A percentile compares a stretch with the other conserved stretches of the same genome.
Evolutionary conservation across 2,888 invertebrate genomes (phyloP).

Genomic region (Archaeoteleia sp.): DNA sequence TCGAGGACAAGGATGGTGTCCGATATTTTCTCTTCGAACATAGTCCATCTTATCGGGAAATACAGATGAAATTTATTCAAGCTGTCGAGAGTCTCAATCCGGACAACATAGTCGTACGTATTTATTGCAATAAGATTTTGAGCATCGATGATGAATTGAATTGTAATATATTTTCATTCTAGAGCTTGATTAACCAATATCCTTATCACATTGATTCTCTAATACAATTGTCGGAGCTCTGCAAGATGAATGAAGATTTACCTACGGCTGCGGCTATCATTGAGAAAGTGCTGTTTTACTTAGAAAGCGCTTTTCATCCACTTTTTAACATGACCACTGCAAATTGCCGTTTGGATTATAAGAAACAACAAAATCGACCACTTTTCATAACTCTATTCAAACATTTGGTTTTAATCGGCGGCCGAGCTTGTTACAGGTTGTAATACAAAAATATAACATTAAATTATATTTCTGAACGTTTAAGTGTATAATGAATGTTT

Average conservation of each 20-base stretch:
- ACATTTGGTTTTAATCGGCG: conserved; percentile 85
- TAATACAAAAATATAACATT: conserved; percentile 3
- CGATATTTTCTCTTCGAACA: conserved; percentile 86
- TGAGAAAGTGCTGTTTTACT: conserved; percentile 84
- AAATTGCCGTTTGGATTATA: conserved; percentile 85
- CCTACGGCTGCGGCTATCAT: conserved; percentile 86
- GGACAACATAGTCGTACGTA: conserved; percentile 82
- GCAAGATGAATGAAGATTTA: conserved; percentile 85
- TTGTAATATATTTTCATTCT: conserved; percentile 55
- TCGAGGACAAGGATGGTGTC: conserved; percentile 73
- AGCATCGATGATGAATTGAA: too few relatives aligned
- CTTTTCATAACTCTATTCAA: conserved; percentile 88
- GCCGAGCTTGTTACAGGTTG: conserved; percentile 83
- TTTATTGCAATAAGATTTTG: too few relatives aligned
- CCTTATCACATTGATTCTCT: conserved; percentile 89
- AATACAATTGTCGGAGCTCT: conserved; percentile 87
- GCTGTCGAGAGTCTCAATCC: conserved; percentile 88
- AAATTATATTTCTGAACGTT: too few relatives aligned
- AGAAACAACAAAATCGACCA: conserved; percentile 87
- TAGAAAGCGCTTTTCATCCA: conserved; percentile 88
- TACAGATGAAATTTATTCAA: conserved; percentile 84
- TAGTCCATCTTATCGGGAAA: conserved; percentile 82
- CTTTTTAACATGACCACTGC: conserved; percentile 85
- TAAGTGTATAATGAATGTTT: not conserved
- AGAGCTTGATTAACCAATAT: conserved; percentile 83